Evolutionary conservation across 1,140 invertebrate genomes (phyloP).

Genomic region (Drosophila pseudoananassae): DNA sequence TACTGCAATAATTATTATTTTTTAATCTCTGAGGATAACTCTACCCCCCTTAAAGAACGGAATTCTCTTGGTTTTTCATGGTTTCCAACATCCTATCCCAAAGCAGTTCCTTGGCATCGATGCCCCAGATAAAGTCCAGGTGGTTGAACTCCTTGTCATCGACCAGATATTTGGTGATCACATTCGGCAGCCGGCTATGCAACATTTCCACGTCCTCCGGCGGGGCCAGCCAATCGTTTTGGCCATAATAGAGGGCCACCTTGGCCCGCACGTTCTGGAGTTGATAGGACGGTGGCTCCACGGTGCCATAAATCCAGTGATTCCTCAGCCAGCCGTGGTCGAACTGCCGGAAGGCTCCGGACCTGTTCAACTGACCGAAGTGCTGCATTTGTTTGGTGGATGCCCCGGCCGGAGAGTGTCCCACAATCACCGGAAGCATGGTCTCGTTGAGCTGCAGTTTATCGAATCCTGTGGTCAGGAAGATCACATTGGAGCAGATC

Average conservation of each 20-base stretch:
- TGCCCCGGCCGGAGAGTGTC: slow-evolving; percentile 91
- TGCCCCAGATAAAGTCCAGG: slow-evolving; percentile 86
- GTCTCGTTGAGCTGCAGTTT: slow-evolving; percentile 86
- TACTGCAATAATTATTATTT: slow-evolving; percentile 21
- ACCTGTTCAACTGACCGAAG: slow-evolving; percentile 87
- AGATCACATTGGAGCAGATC: slow-evolving; percentile 86
- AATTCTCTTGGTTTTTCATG: slow-evolving; percentile 70
- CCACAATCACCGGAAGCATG: slow-evolving; percentile 89
- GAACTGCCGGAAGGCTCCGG: slow-evolving; percentile 84
- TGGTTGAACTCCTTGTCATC: slow-evolving; percentile 85
- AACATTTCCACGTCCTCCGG: slow-evolving; percentile 85
- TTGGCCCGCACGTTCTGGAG: slow-evolving; percentile 86
- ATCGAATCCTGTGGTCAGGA: slow-evolving; percentile 86
- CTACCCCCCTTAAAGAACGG: slow-evolving; percentile 16
- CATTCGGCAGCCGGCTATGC: slow-evolving; percentile 83
- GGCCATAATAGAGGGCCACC: slow-evolving; percentile 87
- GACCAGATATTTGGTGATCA: slow-evolving; percentile 84
- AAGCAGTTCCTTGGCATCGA: slow-evolving; percentile 84
- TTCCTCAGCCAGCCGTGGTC: slow-evolving; percentile 85
- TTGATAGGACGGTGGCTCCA: slow-evolving; percentile 87
- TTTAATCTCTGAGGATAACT: background rate
- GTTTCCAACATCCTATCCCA: slow-evolving; percentile 83
- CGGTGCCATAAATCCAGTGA: slow-evolving; percentile 83
- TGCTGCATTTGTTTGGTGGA: slow-evolving; percentile 91
- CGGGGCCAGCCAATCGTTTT: slow-evolving; percentile 87